Evolutionary conservation across 1,140 invertebrate species (phyloP).

Genomic region (Cardiocondyla obscurior): DNA sequence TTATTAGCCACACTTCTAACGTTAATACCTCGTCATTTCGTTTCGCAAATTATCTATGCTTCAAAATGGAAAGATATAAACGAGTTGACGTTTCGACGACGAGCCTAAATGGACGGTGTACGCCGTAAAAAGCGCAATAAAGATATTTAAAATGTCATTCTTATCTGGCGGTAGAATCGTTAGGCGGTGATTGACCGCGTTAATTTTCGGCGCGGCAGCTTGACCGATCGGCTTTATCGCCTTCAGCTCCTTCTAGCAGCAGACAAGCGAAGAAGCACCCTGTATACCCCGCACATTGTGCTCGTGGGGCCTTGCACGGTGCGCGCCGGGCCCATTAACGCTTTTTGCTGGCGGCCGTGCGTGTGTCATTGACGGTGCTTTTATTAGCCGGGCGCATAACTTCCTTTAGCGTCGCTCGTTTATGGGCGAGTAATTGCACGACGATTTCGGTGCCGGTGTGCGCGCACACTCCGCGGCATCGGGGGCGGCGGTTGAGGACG

Average conservation of each 20-base stretch:
- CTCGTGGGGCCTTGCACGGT: conserved; percentile 44
- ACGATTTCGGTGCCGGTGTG: conserved; percentile 67
- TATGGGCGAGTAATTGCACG: conserved; percentile 75
- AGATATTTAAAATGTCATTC: conserved; percentile 41
- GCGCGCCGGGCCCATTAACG: conserved; percentile 60
- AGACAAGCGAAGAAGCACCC: conserved; percentile 18
- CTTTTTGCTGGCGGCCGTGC: conserved; percentile 66
- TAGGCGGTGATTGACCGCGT: conserved; percentile 46
- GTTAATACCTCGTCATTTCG: neutral
- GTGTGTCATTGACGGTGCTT: conserved; percentile 71
- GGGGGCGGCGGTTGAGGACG: conserved; percentile 29
- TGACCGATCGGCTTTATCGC: conserved; percentile 34
- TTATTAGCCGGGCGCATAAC: conserved; percentile 71
- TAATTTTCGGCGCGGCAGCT: conserved; percentile 47
- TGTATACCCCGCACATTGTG: conserved; percentile 58
- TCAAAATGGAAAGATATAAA: conserved; percentile 5
- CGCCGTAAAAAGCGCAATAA: conserved; percentile 30
- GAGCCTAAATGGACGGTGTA: neutral
- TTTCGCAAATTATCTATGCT: conserved; percentile 18
- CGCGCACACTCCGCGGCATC: neutral
- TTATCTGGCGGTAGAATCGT: conserved; percentile 28
- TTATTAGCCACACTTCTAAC: conserved; percentile 15
- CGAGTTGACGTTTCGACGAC: neutral
- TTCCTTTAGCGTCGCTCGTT: conserved; percentile 72
- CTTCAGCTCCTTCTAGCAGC: neutral